phyloP scores from a whole-genome alignment of 2,113 vertebrate species.

The Vimba vimba region DNA sequence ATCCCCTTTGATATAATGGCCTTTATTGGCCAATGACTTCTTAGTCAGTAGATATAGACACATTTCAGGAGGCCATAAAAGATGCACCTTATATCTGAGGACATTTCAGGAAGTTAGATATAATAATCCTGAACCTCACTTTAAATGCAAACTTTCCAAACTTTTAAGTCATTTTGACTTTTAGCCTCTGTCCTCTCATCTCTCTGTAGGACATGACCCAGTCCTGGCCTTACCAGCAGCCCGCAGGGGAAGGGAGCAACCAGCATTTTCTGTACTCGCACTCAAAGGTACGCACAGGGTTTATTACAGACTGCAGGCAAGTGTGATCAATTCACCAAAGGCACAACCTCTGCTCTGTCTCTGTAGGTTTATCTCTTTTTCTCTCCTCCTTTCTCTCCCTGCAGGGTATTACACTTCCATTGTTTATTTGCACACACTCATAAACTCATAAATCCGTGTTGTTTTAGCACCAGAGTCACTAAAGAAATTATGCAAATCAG shows the following conservation, averaged over 20 bases:
- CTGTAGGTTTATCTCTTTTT: background rate
- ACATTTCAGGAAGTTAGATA: background rate
- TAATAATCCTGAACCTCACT: conserved; percentile 23
- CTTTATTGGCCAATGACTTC: background rate
- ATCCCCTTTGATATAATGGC: background rate
- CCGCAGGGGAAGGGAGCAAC: conserved; percentile 83
- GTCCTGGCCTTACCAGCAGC: conserved; percentile 88
- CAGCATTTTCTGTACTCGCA: conserved; percentile 82
- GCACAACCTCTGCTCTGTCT: background rate
- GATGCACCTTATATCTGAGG: background rate
- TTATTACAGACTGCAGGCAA: conserved; percentile 14
- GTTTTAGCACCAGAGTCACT: conserved; percentile 20
- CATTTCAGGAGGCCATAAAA: background rate
- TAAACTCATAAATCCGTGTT: conserved; percentile 3
- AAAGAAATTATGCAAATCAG: conserved; percentile 17
- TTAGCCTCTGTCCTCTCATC: conserved; percentile 63
- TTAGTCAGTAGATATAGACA: background rate
- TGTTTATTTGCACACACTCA: conserved; percentile 23
- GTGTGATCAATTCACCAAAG: background rate
- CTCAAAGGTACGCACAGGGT: conserved; percentile 79
- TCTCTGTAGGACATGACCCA: conserved; percentile 90
- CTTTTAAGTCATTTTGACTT: conserved; percentile 52
- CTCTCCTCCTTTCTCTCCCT: background rate
- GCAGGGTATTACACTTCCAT: background rate
- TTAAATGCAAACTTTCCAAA: background rate